A percentile compares a stretch with the other conserved stretches of the same genome.
Evolutionary conservation across 2,888 invertebrate species (phyloP).

Genomic region (Desoria tigrina): DNA sequence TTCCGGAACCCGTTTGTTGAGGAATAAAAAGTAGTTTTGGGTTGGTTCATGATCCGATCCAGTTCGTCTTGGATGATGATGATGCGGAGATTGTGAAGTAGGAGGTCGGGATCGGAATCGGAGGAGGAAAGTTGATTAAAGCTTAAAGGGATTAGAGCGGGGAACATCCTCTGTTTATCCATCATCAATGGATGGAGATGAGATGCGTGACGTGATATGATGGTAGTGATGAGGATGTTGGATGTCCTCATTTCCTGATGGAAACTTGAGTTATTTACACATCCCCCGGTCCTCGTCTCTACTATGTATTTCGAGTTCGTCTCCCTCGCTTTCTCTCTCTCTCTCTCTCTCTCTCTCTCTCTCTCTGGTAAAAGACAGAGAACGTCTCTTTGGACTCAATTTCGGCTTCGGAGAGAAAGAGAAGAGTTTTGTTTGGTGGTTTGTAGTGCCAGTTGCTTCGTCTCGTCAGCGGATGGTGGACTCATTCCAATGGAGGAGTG

Average conservation of each 20-base stretch:
- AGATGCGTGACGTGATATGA: constrained; percentile 6
- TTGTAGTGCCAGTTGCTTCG: neutral
- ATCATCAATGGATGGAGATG: constrained; percentile 13
- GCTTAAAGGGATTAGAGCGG: constrained; percentile 4
- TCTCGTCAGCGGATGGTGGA: neutral
- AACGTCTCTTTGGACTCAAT: neutral
- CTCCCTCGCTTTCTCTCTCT: neutral
- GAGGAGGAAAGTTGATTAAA: constrained; percentile 6
- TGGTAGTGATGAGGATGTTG: constrained; percentile 15
- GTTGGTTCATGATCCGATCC: no score
- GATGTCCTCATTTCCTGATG: constrained; percentile 13
- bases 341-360: neutral
- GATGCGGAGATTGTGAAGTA: no score
- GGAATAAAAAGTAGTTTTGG: no score
- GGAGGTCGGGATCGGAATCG: no score
- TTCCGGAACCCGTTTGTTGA: no score
- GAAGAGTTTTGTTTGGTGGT: constrained; percentile 11
- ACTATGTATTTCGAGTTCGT: no score
- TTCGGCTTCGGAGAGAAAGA: neutral
- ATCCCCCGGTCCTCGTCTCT: neutral
- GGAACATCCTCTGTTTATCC: neutral
- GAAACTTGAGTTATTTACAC: constrained; percentile 9
- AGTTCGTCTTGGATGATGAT: no score
- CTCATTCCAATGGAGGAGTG: neutral
- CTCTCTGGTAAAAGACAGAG: neutral